These are phyloP conservation scores for Myxocyprinus asiaticus DNA, from an alignment of 2,113 vertebrate species.

Conservation along the genomic window DNA sequence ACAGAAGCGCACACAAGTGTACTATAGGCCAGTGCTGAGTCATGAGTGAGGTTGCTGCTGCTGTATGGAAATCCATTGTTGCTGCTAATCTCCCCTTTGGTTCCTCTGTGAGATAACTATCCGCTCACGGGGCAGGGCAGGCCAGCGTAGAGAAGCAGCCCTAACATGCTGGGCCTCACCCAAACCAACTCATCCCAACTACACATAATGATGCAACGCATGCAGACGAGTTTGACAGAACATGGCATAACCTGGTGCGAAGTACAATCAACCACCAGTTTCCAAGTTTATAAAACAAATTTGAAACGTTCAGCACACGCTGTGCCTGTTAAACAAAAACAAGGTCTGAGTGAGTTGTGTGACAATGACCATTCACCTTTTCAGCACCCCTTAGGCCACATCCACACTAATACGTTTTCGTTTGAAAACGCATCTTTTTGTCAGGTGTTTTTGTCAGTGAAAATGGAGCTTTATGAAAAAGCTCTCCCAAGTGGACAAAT, in stretches of 20 bases:
- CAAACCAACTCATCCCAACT: background rate
- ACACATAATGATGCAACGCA: background rate
- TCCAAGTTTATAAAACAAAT: background rate
- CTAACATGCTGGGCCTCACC: conserved; percentile 22
- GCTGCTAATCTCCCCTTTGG: conserved; percentile 52
- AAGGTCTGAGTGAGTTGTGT: background rate
- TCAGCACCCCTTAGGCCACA: background rate
- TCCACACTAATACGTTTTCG: too few relatives aligned
- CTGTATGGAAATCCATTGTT: conserved; percentile 61
- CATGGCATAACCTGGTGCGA: too few relatives aligned
- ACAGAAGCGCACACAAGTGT: conserved; percentile 26
- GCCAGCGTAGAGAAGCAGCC: conserved; percentile 19
- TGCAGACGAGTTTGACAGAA: too few relatives aligned
- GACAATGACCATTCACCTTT: background rate
- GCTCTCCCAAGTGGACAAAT: too few relatives aligned
- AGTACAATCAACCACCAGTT: background rate
- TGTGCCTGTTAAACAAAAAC: background rate
- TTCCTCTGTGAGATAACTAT: conserved; percentile 37
- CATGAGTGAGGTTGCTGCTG: conserved; percentile 54
- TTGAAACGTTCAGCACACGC: too few relatives aligned
- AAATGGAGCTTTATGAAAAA: too few relatives aligned
- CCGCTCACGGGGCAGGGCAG: conserved; percentile 24
- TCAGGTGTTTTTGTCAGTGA: too few relatives aligned
- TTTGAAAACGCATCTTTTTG: too few relatives aligned
- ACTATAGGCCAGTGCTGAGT: conserved; percentile 62